A percentile compares a stretch with the other conserved stretches of the same genome.
phyloP scores from a whole-genome alignment of 2,113 vertebrate species.

The Sterrhoptilus dennistouni region DNA sequence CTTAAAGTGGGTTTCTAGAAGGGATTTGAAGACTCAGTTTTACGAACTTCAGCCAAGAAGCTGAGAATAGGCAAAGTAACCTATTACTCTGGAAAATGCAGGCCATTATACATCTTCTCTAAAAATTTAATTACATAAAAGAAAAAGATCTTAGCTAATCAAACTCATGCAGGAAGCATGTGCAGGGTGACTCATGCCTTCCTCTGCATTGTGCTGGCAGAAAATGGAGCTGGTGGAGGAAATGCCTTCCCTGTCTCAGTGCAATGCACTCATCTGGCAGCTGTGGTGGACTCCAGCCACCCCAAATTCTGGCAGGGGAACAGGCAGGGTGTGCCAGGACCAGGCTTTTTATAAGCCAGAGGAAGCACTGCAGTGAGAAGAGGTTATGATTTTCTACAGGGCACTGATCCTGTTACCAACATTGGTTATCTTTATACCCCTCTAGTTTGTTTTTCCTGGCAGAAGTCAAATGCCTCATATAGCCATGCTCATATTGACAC shows the following conservation, averaged over 20 bases:
- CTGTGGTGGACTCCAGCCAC: neutral
- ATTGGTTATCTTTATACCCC: neutral
- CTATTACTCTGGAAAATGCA: neutral
- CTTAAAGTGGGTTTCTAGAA: neutral
- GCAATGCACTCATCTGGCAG: constrained; percentile 10
- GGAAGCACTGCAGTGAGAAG: neutral
- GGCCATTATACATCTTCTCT: neutral
- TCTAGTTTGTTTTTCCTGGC: neutral
- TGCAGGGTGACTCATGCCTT: neutral
- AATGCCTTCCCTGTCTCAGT: neutral
- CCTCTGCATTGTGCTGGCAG: constrained; percentile 9
- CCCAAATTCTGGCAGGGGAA: neutral
- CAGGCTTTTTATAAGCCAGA: neutral
- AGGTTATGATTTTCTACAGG: neutral
- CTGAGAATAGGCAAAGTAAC: neutral
- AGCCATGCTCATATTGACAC: neutral
- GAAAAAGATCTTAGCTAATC: neutral
- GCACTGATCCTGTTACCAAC: neutral
- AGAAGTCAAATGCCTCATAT: neutral
- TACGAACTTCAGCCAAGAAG: neutral
- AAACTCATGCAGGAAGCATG: neutral
- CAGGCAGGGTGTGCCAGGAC: neutral
- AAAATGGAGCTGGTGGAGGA: neutral
- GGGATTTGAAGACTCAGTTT: neutral
- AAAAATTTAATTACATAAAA: neutral